Conservation (phyloP, 2,888 invertebrate genomes). For the Heteromurus nitidus region DNA sequence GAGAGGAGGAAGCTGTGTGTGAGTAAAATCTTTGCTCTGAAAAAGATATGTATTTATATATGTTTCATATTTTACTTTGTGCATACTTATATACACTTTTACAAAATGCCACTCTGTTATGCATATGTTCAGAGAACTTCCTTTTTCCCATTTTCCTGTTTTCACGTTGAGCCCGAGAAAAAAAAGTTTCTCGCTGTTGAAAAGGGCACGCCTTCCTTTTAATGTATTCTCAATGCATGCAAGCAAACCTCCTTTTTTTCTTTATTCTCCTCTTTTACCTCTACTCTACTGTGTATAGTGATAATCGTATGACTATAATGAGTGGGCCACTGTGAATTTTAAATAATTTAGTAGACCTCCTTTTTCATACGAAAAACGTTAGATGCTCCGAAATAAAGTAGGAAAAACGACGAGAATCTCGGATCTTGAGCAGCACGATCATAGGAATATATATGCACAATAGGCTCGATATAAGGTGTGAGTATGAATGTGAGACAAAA, state of each 20-base stretch:
- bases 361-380: too few relatives aligned
- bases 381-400: too few relatives aligned
- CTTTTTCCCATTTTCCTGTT: background rate
- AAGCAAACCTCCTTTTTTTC: background rate
- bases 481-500: background rate
- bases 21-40: too few relatives aligned
- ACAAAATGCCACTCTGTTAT: background rate
- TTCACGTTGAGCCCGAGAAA: background rate
- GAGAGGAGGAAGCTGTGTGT: too few relatives aligned
- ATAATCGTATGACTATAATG: background rate
- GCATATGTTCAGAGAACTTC: background rate
- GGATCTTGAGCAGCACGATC: too few relatives aligned
- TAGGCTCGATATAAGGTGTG: background rate
- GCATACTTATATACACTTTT: background rate
- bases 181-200: conserved; percentile 3
- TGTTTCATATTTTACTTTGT: background rate
- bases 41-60: too few relatives aligned
- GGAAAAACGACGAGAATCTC: background rate
- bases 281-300: background rate
- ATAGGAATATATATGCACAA: too few relatives aligned
- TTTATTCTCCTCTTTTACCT: background rate
- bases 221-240: conserved; percentile 18
- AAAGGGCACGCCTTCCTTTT: conserved; percentile 5
- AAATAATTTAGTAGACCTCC: conserved; percentile 1
- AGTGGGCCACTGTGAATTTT: conserved; percentile 15